Evolutionary conservation across 37 sponge, comb jelly and placozoan genomes (phyloP).

Genomic region (Cladorhizidae sp.): DNA sequence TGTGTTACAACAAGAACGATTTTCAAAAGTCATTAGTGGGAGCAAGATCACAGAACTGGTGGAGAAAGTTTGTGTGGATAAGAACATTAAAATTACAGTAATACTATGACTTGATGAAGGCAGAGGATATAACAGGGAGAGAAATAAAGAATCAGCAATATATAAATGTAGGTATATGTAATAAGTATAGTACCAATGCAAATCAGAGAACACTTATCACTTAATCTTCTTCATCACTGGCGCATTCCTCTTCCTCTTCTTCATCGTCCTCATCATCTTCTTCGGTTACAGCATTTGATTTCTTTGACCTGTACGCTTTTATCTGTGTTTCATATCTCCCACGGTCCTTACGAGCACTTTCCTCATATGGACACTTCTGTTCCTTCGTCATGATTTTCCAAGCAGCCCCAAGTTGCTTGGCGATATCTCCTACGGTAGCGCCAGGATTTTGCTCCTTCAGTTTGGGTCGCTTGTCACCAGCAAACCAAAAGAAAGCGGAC

Average conservation of each 20-base stretch:
- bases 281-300: conserved; percentile 4
- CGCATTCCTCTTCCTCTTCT: conserved; percentile 19
- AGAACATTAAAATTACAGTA: not conserved
- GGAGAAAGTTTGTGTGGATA: not conserved
- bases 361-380: conserved; percentile 72
- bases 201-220: too few relatives aligned
- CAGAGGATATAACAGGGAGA: not conserved
- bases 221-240: not conserved
- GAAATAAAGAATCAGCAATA: not conserved
- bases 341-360: conserved; percentile 62
- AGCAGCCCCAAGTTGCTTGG: conserved; percentile 78
- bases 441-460: conserved; percentile 59
- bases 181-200: too few relatives aligned
- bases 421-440: conserved; percentile 66
- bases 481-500: conserved; percentile 86
- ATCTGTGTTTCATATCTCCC: conserved; percentile 74
- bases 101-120: not conserved
- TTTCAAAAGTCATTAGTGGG: too few relatives aligned
- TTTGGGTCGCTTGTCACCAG: conserved; percentile 55
- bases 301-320: conserved; percentile 42
- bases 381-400: conserved; percentile 67
- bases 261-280: conserved; percentile 43
- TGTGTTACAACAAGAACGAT: too few relatives aligned
- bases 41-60: too few relatives aligned
- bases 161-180: conserved; percentile 1